These are phyloP conservation scores for Australoheros facetus DNA, from an alignment of 2,797 vertebrate genomes.

Conservation along the genomic window DNA sequence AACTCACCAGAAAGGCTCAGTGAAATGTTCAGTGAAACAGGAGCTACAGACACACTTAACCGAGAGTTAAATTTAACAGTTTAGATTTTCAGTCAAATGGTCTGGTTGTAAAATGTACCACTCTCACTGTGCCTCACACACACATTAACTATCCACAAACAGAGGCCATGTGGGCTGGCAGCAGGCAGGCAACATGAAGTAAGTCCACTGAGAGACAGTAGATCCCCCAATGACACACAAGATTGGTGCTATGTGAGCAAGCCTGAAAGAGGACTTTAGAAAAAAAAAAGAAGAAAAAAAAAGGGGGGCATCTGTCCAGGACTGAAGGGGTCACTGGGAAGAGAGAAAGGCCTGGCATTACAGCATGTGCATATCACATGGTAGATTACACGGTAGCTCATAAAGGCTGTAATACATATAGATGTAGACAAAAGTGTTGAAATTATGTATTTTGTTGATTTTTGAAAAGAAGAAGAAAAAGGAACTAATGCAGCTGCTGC, in stretches of 20 bases:
- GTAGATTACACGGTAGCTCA: constrained; percentile 24
- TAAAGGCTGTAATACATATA: constrained; percentile 11
- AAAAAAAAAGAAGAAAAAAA: constrained; percentile 37
- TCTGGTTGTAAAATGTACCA: background rate
- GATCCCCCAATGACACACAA: constrained; percentile 50
- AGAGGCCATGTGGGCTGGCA: constrained; percentile 60
- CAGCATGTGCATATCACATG: constrained; percentile 56
- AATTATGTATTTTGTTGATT: background rate
- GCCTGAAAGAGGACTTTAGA: constrained; percentile 21
- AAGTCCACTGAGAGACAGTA: constrained; percentile 56
- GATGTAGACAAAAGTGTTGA: background rate
- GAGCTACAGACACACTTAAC: background rate
- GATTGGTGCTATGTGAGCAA: background rate
- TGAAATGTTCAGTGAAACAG: background rate
- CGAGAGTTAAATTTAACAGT: background rate
- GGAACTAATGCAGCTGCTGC: background rate
- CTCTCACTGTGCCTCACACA: constrained; percentile 7
- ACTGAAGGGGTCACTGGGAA: background rate
- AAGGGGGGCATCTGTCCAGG: background rate
- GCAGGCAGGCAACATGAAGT: constrained; percentile 50
- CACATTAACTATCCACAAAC: constrained; percentile 26
- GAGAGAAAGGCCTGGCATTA: constrained; percentile 49
- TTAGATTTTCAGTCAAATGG: constrained; percentile 13
- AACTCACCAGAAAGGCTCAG: background rate
- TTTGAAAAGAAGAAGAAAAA: background rate